A percentile compares a stretch with the other conserved stretches of the same genome.
phyloP scores from a whole-genome alignment of 2,797 vertebrate genomes.

The Vespertilio murinus region DNA sequence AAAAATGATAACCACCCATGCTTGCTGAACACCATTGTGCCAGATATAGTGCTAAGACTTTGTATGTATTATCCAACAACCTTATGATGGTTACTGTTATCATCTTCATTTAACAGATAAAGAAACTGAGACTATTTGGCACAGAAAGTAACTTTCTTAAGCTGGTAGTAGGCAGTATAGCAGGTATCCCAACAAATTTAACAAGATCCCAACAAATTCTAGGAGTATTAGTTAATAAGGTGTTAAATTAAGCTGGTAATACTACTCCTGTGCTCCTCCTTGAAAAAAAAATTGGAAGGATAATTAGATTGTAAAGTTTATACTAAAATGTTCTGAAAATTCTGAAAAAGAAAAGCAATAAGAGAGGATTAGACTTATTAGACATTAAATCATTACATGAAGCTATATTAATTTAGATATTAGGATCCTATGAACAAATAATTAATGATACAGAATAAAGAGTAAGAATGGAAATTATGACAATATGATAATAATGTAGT shows the following conservation, averaged over 20 bases:
- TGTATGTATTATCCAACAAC: not conserved
- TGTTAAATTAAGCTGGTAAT: not conserved
- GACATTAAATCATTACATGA: not conserved
- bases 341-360: not conserved
- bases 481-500: not conserved
- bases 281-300: not conserved
- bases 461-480: not conserved
- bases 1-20: not conserved
- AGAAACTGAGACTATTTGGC: not conserved
- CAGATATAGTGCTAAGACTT: not conserved
- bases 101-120: not conserved
- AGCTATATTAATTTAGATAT: not conserved
- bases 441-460: not conserved
- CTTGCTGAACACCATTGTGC: not conserved
- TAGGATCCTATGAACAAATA: not conserved
- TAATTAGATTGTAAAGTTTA: not conserved
- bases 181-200: not conserved
- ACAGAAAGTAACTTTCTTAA: not conserved
- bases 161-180: not conserved
- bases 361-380: not conserved
- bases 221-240: not conserved
- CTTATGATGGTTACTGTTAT: not conserved
- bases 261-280: not conserved
- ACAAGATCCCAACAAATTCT: not conserved
- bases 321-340: not conserved